These are phyloP conservation scores for Caenorhabditis auriculariae DNA, from an alignment of 2,888 invertebrate genomes.

Conservation along the genomic window DNA sequence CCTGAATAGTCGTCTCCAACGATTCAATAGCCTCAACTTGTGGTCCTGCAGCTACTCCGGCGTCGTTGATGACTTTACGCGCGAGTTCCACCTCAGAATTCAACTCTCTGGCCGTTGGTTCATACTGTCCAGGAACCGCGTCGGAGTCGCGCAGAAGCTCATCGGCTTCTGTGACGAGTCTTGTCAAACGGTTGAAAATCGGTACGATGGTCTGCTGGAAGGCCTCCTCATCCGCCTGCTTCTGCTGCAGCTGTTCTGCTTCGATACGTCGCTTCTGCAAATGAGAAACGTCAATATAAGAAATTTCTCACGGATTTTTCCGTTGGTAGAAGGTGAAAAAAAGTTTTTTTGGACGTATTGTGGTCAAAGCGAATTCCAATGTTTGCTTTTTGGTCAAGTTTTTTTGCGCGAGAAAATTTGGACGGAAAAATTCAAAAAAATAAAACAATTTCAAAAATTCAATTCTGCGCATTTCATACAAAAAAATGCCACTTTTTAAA, in stretches of 20 bases:
- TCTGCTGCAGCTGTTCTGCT: conserved; percentile 19
- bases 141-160: conserved; percentile 22
- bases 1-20: conserved; percentile 1
- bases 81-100: conserved; percentile 13
- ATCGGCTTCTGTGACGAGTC: conserved; percentile 22
- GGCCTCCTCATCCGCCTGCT: conserved; percentile 13
- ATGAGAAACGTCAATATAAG: not conserved
- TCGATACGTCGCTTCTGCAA: conserved; percentile 23
- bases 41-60: conserved; percentile 3
- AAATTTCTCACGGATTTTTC: not conserved
- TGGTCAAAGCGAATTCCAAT: too few relatives aligned
- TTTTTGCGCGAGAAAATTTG: too few relatives aligned
- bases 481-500: too few relatives aligned
- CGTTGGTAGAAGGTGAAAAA: too few relatives aligned
- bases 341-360: too few relatives aligned
- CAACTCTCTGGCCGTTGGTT: conserved; percentile 19
- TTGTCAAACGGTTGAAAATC: conserved; percentile 12
- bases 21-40: conserved; percentile 1
- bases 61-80: too few relatives aligned
- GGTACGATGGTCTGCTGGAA: conserved; percentile 15
- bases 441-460: too few relatives aligned
- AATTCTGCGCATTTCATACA: too few relatives aligned
- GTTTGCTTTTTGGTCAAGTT: too few relatives aligned
- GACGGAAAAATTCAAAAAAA: too few relatives aligned
- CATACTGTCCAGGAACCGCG: conserved; percentile 25